Evolutionary conservation across 23 tunicate genomes (phyloP), one percentile per base, ranked within the genome.

Genomic region (Styela clava): DNA sequence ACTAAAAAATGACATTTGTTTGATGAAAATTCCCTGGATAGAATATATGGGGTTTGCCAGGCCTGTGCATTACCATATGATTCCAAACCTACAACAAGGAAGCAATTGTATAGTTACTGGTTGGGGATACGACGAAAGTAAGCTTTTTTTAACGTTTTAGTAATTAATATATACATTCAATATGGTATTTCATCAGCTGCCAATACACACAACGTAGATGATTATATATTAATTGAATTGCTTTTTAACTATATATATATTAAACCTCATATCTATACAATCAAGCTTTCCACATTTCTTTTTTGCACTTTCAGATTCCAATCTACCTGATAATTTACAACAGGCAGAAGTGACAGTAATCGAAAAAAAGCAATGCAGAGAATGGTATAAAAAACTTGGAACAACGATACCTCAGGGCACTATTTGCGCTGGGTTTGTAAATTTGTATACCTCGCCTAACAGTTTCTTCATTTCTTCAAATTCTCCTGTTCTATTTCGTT

Each of bases 121-220:
- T 3, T 71, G 77, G 77, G 77, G 77, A 18, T 71, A 71, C 29
- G 35, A 71, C 37, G 77, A 71, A 71, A 71, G 77, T 32, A 71
- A 24, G 70, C 12, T 44, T n/a, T n/a, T n/a, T n/a, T n/a, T n/a
- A n/a, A n/a, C n/a, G n/a, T n/a, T n/a, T n/a, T n/a, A n/a, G n/a
- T n/a, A n/a, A n/a, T n/a, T n/a, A n/a, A n/a, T n/a, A n/a, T n/a
- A n/a, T n/a, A n/a, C n/a, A n/a, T n/a, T n/a, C n/a, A n/a, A n/a
- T n/a, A n/a, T n/a, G n/a, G n/a, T n/a, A n/a, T n/a, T n/a, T n/a
- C n/a, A n/a, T n/a, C n/a, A n/a, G n/a, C n/a, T n/a, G n/a, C n/a
- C n/a, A n/a, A n/a, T n/a, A n/a, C n/a, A n/a, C n/a, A n/a, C n/a
- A n/a, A n/a, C n/a, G n/a, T n/a, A n/a, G n/a, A n/a, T n/a, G n/a